Evolutionary conservation across 1,140 invertebrate genomes (phyloP), one percentile per base, ranked within the genome.

Genomic region (Lanistes nyassanus): DNA sequence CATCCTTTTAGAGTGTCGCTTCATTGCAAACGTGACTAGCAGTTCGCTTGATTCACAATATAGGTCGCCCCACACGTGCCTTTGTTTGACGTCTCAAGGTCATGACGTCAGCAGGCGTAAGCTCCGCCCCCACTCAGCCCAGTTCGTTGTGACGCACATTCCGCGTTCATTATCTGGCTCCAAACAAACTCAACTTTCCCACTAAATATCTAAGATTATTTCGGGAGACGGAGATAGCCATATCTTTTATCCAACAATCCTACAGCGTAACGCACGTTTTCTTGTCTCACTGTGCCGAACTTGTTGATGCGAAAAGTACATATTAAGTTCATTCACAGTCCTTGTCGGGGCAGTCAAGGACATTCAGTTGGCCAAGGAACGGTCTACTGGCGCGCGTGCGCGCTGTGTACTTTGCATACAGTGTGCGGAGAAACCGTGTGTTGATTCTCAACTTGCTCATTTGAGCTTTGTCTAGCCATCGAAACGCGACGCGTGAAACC

Each of bases 11-110:
- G 19, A 23, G 39, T 29, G 16, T 26, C 47, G 19, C 29, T 19
- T n/a, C 16, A 51, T 26, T 16, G 4, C 7, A 53, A 53, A 55
- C 53, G 58, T 70, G 51, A 64, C 65, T 47, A 53, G 23, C 31
- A 29, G 34, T 60, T 71, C 53, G 53, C 26, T 23, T n/a, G 53
- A 47, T 42, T 6, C 26, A 31, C 21, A 56, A 74, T 51, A 23
- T 74, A 47, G 64, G 64, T 68, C 71, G 29, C 16, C 37, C 31
- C 70, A 58, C 76, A 71, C 76, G 75, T 80, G 76, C 65, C 69
- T 77, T 78, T 81, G 72, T 76, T 78, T 78, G 75, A 73, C 72
- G 74, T 53, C 70, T 68, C 80, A 81, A 81, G 80, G 80, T 79
- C 80, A 76, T 81, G 77, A 79, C 75, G 77, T 79, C 74, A 77